Conservation (phyloP, 2,113 vertebrate genomes). For the Trinectes maculatus region DNA sequence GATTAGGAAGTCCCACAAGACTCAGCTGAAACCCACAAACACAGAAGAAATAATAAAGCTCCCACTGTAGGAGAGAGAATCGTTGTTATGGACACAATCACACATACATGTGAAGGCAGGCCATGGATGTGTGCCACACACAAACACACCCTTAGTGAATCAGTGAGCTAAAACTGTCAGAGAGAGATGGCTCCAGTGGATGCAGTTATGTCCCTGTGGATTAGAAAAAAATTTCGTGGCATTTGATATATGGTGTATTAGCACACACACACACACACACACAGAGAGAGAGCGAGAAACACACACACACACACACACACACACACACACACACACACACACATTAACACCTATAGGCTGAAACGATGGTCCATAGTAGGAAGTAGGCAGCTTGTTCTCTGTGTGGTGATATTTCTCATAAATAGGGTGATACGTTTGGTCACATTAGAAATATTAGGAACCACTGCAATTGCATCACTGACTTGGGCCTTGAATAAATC, state of each 20-base stretch:
- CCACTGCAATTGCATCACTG: background rate
- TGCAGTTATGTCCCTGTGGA: constrained; percentile 63
- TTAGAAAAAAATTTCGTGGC: constrained; percentile 61
- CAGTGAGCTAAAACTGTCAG: constrained; percentile 71
- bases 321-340: constrained; percentile 22
- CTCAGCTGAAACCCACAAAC: constrained; percentile 55
- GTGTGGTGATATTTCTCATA: background rate
- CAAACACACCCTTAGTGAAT: constrained; percentile 24
- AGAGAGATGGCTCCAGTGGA: constrained; percentile 61
- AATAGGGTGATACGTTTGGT: background rate
- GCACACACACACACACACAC: constrained; percentile 13
- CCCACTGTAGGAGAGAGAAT: constrained; percentile 22
- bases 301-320: constrained; percentile 13
- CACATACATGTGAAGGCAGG: constrained; percentile 61
- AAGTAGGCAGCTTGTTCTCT: no score
- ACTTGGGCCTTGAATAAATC: background rate
- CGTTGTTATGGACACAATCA: constrained; percentile 65
- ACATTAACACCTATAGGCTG: constrained; percentile 24
- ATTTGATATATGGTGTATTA: constrained; percentile 39
- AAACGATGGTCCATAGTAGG: constrained; percentile 41
- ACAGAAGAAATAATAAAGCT: constrained; percentile 37
- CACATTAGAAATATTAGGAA: background rate
- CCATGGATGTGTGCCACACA: constrained; percentile 6
- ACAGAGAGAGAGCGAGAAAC: no score
- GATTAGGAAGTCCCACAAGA: no score